A percentile compares a stretch with the other conserved stretches of the same genome.
Conservation (phyloP, 2,888 invertebrate species). For the Morinoia aosen region DNA sequence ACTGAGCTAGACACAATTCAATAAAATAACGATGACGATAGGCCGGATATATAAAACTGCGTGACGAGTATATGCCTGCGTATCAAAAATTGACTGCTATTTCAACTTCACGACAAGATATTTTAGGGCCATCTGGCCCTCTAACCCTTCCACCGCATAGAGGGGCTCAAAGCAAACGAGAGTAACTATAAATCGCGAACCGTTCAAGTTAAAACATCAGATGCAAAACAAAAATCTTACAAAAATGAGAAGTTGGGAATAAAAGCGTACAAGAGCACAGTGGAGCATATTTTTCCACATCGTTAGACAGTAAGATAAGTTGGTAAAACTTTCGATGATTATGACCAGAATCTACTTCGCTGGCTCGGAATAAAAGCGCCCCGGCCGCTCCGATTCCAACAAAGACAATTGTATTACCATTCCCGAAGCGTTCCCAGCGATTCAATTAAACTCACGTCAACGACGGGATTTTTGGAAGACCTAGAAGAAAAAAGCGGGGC, state of each 20-base stretch:
- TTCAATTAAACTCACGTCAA: constrained; percentile 32
- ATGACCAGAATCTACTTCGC: neutral
- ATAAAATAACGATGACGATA: no score
- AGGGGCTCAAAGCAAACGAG: neutral
- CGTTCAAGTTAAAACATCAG: neutral
- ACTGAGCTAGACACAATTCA: no score
- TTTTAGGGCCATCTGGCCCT: neutral
- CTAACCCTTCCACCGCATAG: neutral
- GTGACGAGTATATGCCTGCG: no score
- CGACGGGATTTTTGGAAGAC: neutral
- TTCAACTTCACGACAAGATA: neutral
- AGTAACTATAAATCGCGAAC: neutral
- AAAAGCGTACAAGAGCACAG: neutral
- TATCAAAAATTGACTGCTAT: neutral
- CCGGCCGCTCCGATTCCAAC: neutral
- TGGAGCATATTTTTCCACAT: neutral
- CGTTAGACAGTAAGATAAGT: neutral
- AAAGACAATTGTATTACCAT: constrained; percentile 33
- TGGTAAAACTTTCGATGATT: neutral
- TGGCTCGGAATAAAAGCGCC: neutral
- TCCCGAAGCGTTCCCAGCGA: constrained; percentile 6
- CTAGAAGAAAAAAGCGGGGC: neutral
- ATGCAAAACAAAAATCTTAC: neutral
- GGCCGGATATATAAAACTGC: no score
- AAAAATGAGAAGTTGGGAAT: neutral